These are phyloP conservation scores for Xiphias gladius DNA, from an alignment of 2,113 vertebrate genomes.

Conservation along the genomic window DNA sequence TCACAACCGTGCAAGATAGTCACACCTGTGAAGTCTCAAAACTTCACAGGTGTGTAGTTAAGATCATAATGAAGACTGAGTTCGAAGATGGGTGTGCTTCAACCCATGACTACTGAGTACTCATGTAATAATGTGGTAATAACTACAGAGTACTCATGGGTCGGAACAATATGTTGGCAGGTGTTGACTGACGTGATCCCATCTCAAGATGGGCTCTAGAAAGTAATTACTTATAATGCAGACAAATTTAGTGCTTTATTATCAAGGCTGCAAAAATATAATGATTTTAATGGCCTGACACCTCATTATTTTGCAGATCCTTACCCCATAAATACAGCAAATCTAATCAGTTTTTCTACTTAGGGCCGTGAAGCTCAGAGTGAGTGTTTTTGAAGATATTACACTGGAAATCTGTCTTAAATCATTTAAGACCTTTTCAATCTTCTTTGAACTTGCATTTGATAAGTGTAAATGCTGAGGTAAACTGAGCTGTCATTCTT, in stretches of 20 bases:
- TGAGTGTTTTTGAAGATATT: constrained; percentile 4
- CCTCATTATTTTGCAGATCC: constrained; percentile 21
- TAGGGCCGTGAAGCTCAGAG: neutral
- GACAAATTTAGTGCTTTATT: neutral
- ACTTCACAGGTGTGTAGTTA: too few relatives aligned
- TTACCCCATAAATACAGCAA: neutral
- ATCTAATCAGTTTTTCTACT: neutral
- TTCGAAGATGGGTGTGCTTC: too few relatives aligned
- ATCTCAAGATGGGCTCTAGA: too few relatives aligned
- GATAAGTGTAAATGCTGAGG: neutral
- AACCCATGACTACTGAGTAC: too few relatives aligned
- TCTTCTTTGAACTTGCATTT: neutral
- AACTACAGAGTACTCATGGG: too few relatives aligned
- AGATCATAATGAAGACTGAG: too few relatives aligned
- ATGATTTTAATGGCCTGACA: neutral
- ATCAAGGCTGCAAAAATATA: neutral
- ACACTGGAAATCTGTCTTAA: neutral
- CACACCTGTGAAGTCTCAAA: too few relatives aligned
- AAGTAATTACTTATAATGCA: neutral
- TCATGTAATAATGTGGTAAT: too few relatives aligned
- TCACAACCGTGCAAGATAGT: too few relatives aligned
- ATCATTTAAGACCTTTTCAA: constrained; percentile 18
- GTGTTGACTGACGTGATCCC: too few relatives aligned
- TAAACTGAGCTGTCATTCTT: neutral
- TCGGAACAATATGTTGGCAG: too few relatives aligned